Evolutionary conservation across 1,140 invertebrate genomes (phyloP), one percentile per base, ranked within the genome.

Genomic region (Muscidifurax raptorellus): DNA sequence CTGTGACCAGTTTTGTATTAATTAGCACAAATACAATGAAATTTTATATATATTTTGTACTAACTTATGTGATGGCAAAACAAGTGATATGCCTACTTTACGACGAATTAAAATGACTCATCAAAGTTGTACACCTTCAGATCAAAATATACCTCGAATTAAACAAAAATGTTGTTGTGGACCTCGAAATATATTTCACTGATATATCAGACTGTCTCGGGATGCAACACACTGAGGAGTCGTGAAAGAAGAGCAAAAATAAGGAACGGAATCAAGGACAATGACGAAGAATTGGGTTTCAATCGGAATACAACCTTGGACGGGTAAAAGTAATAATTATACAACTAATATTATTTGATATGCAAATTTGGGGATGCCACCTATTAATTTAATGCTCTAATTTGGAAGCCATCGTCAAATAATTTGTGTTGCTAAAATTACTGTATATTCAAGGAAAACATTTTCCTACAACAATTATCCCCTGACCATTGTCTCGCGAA

Each of bases 181-280:
- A 10, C 77, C 77, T 79, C 67, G 77, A 40, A 40, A 25, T 4
- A 59, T n/a, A n/a, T n/a, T n/a, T n/a, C n/a, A n/a, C n/a, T n/a
- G n/a, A n/a, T n/a, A n/a, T 59, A 67, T 67, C 22, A 67, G 47
- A 66, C 13, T 0, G 30, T 79, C 32, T 13, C 4, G 59, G 40
- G 64, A 79, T 36, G 77, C 64, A 40, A 5, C 77, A 5, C 77
- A 36, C 66, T 79, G 75, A 59, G 52, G 47, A 77, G 12, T 13
- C 52, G 32, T 79, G 15, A 25, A 40, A 66, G 22, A 25, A 52
- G 27, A 78, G 15, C 7, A 10, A 47, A 76, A 78, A 64, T 78
- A 64, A 64, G 52, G 52, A 28, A 64, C 10, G 9, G 40, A 32
- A 1, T 28, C 74, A 78, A 66, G 77, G 77, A 66, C 59, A 67